phyloP scores from a whole-genome alignment of 2,888 invertebrate genomes.

The Euproctis similis region DNA sequence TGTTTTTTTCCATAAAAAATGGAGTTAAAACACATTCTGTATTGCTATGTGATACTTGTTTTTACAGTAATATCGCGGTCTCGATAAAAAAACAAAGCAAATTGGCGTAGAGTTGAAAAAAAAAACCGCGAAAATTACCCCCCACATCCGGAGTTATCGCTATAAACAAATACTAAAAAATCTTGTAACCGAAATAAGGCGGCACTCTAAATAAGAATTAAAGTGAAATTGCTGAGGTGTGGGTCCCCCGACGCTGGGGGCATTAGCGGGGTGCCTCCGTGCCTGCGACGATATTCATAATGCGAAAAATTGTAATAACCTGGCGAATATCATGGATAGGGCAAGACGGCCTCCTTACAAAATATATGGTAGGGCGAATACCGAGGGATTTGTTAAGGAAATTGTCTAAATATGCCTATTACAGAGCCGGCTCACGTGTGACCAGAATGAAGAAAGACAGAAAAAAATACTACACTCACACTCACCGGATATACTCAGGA shows the following conservation, averaged over 20 bases:
- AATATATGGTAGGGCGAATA: constrained; percentile 40
- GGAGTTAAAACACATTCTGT: too few relatives aligned
- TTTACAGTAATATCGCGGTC: too few relatives aligned
- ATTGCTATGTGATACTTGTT: too few relatives aligned
- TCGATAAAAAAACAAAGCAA: constrained; percentile 38
- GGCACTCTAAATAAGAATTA: constrained; percentile 74
- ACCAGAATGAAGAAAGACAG: constrained; percentile 13
- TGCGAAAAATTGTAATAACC: constrained; percentile 76
- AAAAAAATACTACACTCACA: too few relatives aligned
- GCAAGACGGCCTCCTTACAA: constrained; percentile 54
- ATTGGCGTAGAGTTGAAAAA: constrained; percentile 47
- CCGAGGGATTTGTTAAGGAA: constrained; percentile 59
- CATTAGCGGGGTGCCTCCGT: constrained; percentile 43
- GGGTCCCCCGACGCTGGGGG: constrained; percentile 55
- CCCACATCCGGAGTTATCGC: constrained; percentile 57
- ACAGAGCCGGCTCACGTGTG: constrained; percentile 29
- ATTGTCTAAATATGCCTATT: constrained; percentile 66
- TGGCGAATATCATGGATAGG: constrained; percentile 53
- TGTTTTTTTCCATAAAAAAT: too few relatives aligned
- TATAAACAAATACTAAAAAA: constrained; percentile 74
- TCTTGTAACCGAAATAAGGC: constrained; percentile 72
- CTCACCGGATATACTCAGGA: constrained; percentile 14
- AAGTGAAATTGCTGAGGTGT: constrained; percentile 73
- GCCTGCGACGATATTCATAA: constrained; percentile 69
- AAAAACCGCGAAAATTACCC: constrained; percentile 60